Conservation (phyloP, 1,140 invertebrate species). For the Colletes gigas region DNA sequence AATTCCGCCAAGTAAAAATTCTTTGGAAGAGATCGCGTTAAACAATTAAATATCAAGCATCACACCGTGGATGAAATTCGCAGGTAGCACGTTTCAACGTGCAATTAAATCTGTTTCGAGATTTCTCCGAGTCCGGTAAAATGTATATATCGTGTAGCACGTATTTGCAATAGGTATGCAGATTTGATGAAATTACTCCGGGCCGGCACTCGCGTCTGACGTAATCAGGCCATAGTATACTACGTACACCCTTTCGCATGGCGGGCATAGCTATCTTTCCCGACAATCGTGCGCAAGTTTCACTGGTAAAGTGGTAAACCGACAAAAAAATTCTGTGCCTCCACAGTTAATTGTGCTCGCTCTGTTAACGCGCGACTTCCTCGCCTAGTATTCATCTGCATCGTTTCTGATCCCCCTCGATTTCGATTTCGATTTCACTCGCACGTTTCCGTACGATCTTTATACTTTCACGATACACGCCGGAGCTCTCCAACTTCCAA, state of each 20-base stretch:
- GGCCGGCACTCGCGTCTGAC: conserved; percentile 16
- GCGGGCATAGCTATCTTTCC: conserved; percentile 35
- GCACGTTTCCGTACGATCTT: neutral
- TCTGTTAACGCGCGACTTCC: conserved; percentile 24
- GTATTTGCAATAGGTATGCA: conserved; percentile 41
- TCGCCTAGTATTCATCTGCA: neutral
- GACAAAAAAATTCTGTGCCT: neutral
- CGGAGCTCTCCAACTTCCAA: neutral
- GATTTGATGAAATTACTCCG: conserved; percentile 51
- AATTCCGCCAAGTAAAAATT: too few relatives aligned
- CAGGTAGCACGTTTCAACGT: conserved; percentile 14
- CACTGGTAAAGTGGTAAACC: conserved; percentile 7
- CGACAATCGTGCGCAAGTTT: conserved; percentile 41
- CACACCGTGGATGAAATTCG: neutral
- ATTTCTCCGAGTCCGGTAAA: conserved; percentile 18
- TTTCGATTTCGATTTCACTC: conserved; percentile 22
- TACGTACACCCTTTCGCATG: neutral
- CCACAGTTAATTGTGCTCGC: conserved; percentile 18
- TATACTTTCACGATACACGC: neutral
- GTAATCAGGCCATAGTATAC: conserved; percentile 47
- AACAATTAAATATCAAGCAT: too few relatives aligned
- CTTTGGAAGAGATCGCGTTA: too few relatives aligned
- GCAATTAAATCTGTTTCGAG: conserved; percentile 43
- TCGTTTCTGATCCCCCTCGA: neutral
- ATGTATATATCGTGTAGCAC: conserved; percentile 10